Evolutionary conservation across 2,888 invertebrate genomes (phyloP).

Genomic region (Agrochola lota): DNA sequence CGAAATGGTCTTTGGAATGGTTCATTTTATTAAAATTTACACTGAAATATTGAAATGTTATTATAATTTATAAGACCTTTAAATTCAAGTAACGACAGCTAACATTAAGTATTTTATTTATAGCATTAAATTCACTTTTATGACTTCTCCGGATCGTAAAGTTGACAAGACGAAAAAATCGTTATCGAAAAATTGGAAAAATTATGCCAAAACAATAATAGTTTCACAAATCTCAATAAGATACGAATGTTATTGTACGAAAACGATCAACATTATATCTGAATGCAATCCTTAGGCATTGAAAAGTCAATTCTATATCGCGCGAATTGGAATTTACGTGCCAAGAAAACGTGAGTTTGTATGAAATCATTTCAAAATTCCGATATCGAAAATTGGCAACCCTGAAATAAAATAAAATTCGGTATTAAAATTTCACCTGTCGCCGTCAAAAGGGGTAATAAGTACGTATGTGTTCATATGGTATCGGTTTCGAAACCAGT

Average conservation of each 20-base stretch:
- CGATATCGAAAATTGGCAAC: slow-evolving; percentile 24
- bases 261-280: slow-evolving; percentile 37
- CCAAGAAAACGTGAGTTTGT: slow-evolving; percentile 11
- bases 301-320: slow-evolving; percentile 20
- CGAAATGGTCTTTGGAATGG: slow-evolving; percentile 36
- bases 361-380: slow-evolving; percentile 19
- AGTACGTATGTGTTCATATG: slow-evolving; percentile 54
- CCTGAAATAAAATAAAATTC: slow-evolving; percentile 67
- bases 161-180: slow-evolving; percentile 15
- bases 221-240: slow-evolving; percentile 42
- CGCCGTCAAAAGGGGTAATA: slow-evolving; percentile 68
- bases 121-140: slow-evolving; percentile 42
- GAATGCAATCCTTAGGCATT: slow-evolving; percentile 29
- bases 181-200: slow-evolving; percentile 31
- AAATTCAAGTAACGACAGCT: slow-evolving; percentile 40
- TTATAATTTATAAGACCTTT: slow-evolving; percentile 49
- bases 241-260: slow-evolving; percentile 35
- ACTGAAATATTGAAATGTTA: slow-evolving; percentile 48
- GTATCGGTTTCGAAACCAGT: slow-evolving; percentile 61
- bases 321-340: slow-evolving; percentile 37
- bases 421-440: slow-evolving; percentile 80
- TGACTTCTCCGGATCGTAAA: slow-evolving; percentile 4
- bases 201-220: slow-evolving; percentile 36
- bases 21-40: slow-evolving; percentile 33
- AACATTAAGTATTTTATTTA: slow-evolving; percentile 53